These are phyloP conservation scores for Mola mola DNA, from an alignment of 2,113 vertebrate species.

Conservation along the genomic window DNA sequence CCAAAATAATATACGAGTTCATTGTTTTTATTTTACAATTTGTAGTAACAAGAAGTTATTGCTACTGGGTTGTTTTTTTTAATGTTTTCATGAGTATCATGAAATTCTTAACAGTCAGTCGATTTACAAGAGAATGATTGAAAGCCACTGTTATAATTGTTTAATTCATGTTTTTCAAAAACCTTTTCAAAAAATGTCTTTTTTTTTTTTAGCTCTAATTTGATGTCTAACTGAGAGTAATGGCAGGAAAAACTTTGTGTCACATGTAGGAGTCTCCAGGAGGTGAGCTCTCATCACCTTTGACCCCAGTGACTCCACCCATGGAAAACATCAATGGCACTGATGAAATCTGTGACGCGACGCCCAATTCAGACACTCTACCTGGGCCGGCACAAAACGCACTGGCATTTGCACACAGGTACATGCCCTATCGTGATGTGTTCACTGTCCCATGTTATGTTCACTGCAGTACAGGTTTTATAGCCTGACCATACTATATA, in stretches of 20 bases:
- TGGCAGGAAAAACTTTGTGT: too few species aligned
- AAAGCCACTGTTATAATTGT: too few species aligned
- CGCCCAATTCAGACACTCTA: conserved; percentile 90
- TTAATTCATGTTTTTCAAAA: too few species aligned
- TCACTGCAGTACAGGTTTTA: neutral
- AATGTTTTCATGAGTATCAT: too few species aligned
- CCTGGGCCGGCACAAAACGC: conserved; percentile 94
- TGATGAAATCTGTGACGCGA: conserved; percentile 90
- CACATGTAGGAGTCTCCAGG: conserved; percentile 79
- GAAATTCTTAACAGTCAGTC: too few species aligned
- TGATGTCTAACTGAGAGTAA: too few species aligned
- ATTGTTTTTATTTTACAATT: too few species aligned
- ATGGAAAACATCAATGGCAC: conserved; percentile 93
- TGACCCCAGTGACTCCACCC: conserved; percentile 94
- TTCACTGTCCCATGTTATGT: conserved; percentile 16
- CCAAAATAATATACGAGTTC: conserved; percentile 4
- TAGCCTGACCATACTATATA: neutral
- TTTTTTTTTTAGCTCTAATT: too few species aligned
- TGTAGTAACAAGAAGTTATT: too few species aligned
- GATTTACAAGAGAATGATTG: too few species aligned
- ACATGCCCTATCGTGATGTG: conserved; percentile 56
- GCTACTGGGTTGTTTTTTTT: too few species aligned
- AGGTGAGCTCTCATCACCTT: conserved; percentile 86
- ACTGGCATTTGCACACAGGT: conserved; percentile 96
- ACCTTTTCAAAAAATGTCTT: too few species aligned